A percentile compares a stretch with the other conserved stretches of the same genome.
phyloP scores from a whole-genome alignment of 1,140 invertebrate genomes.

The Macrocentrus cingulum region DNA sequence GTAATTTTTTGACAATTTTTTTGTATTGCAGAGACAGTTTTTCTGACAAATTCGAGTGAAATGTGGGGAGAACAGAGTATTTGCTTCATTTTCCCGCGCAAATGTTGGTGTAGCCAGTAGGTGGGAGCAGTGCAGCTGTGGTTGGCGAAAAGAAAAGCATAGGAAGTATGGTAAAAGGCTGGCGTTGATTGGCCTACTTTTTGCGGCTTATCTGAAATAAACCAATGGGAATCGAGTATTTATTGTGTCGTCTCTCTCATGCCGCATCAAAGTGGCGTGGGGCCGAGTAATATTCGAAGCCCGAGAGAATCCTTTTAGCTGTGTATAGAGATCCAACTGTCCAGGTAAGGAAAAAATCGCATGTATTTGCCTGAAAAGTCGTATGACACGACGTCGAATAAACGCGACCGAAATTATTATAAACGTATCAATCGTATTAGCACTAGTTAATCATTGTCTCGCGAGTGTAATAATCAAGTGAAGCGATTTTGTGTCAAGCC shows the following conservation, averaged over 20 bases:
- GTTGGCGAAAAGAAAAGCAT: conserved; percentile 56
- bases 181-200: conserved; percentile 61
- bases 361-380: conserved; percentile 53
- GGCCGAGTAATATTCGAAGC: conserved; percentile 64
- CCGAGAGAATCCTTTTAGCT: conserved; percentile 61
- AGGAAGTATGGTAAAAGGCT: conserved; percentile 54
- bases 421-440: not conserved
- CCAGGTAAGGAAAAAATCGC: conserved; percentile 63
- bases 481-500: conserved; percentile 13
- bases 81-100: conserved; percentile 1
- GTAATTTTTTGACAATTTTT: too few relatives aligned
- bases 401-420: not conserved
- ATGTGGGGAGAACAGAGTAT: not conserved
- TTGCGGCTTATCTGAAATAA: conserved; percentile 65
- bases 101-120: not conserved
- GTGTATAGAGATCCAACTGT: conserved; percentile 52
- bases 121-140: conserved; percentile 13
- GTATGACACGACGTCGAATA: conserved; percentile 7
- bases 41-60: too few relatives aligned
- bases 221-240: conserved; percentile 61
- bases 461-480: conserved; percentile 14
- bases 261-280: conserved; percentile 65
- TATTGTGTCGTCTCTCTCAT: conserved; percentile 54
- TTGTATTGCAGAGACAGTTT: too few relatives aligned
- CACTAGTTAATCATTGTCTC: not conserved